Percentiles rank a stretch among this genome's conserved stretches.
These are phyloP conservation scores for Alligator sinensis DNA, from an alignment of 2,113 vertebrate species.

Conservation along the genomic window DNA sequence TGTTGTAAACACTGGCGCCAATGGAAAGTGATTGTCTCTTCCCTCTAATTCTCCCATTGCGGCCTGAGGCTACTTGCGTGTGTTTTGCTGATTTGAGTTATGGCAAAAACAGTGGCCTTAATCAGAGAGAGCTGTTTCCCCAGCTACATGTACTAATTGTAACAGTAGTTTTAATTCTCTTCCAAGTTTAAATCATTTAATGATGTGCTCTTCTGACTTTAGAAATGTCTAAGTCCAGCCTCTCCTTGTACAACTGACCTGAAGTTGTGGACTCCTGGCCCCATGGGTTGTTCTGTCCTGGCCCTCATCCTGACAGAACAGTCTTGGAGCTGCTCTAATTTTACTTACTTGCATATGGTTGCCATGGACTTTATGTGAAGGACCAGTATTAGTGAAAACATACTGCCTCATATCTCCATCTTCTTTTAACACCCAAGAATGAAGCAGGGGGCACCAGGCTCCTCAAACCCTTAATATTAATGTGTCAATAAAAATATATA, in stretches of 20 bases:
- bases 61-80: neutral
- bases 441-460: neutral
- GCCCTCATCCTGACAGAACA: neutral
- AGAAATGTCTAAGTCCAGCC: neutral
- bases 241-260: neutral
- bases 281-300: neutral
- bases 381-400: neutral
- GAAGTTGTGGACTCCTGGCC: neutral
- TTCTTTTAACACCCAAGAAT: neutral
- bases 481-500: too few relatives aligned
- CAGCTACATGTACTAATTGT: neutral
- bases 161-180: neutral
- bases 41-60: neutral
- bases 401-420: accelerated
- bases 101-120: neutral
- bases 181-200: neutral
- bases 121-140: neutral
- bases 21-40: neutral
- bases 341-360: neutral
- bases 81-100: neutral
- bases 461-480: neutral
- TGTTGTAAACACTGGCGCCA: neutral
- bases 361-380: neutral
- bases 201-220: neutral
- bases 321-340: neutral